Evolutionary conservation across 2,888 invertebrate species (phyloP).

Genomic region (Cerceris rybyensis): DNA sequence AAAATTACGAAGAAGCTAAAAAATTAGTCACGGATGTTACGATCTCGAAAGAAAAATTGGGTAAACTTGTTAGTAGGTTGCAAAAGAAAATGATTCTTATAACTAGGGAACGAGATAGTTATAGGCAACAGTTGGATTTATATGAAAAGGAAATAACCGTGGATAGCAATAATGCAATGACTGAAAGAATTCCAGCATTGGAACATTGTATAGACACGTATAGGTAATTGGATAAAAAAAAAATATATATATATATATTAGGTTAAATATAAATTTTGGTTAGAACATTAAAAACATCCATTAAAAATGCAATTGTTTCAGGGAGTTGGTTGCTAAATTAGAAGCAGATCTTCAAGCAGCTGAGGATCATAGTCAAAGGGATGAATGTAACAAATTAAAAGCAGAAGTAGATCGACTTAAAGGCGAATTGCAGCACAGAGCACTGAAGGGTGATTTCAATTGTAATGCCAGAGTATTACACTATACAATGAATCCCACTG

Average conservation of each 20-base stretch:
- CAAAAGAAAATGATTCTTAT: constrained; percentile 88
- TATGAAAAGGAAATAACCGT: constrained; percentile 91
- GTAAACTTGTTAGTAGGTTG: constrained; percentile 87
- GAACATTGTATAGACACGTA: constrained; percentile 90
- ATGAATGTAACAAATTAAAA: constrained; percentile 79
- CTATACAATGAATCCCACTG: constrained; percentile 88
- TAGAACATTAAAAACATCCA: background rate
- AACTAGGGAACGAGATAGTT: constrained; percentile 90
- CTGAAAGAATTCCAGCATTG: constrained; percentile 87
- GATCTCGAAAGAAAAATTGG: constrained; percentile 86
- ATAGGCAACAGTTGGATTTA: constrained; percentile 90
- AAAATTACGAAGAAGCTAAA: constrained; percentile 84
- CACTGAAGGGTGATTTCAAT: constrained; percentile 84
- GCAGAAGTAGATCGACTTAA: constrained; percentile 82
- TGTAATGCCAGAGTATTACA: constrained; percentile 84
- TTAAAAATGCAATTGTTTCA: constrained; percentile 39
- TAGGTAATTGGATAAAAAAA: constrained; percentile 80
- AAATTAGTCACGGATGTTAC: constrained; percentile 86
- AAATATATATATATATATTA: too few species aligned
- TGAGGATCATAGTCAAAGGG: constrained; percentile 68
- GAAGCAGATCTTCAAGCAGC: constrained; percentile 85
- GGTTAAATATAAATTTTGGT: background rate
- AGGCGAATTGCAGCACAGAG: constrained; percentile 86
- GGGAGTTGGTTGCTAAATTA: constrained; percentile 86
- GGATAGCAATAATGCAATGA: constrained; percentile 79